Evolutionary conservation across 2,113 vertebrate genomes (phyloP), one percentile per base, ranked within the genome.

Genomic region (Vulpes vulpes): DNA sequence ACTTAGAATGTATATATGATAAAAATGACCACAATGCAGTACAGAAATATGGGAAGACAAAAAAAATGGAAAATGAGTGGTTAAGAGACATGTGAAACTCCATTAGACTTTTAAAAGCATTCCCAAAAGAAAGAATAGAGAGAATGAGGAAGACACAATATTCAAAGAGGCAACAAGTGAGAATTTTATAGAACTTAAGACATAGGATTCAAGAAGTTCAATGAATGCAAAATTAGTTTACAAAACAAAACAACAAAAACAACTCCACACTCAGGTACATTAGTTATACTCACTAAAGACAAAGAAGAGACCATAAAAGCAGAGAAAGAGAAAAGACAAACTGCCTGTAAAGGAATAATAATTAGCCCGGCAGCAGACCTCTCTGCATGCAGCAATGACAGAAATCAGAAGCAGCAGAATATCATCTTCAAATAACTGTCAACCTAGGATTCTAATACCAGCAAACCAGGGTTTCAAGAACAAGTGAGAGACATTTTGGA

Each of bases 231-330:
- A 74, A 27, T n/a, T 88, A 74, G 30, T 78, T 60, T 55, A 64
- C 73, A 82, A 19, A 86, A 69, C 65, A 16, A 81, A 94, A 87
- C 25, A 49, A 76, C 14, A 74, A 76, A 43, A 27, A 27, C 43
- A 76, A 49, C 14, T 67, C 60, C 38, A 83, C 43, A 85, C 30
- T 76, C 51, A 85, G 32, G 86, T 79, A 69, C 15, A 30, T 85
- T 62, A 79, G 43, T 79, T 51, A 95, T 85, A 85, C 57, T 73
- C 57, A 90, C 65, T 82, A 89, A 74, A 90, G n/a, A 90, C 67
- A 95, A 83, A 90, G 67, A 74, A 43, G 67, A 90, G n/a, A 89
- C 55, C 86, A 83, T n/a, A 74, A 65, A 90, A 83, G n/a, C 22
- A 53, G 19, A 73, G 38, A 62, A 49, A 82, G 5, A 76, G 32